phyloP scores from a whole-genome alignment of 2,797 vertebrate genomes.

The Austrolebias charrua region DNA sequence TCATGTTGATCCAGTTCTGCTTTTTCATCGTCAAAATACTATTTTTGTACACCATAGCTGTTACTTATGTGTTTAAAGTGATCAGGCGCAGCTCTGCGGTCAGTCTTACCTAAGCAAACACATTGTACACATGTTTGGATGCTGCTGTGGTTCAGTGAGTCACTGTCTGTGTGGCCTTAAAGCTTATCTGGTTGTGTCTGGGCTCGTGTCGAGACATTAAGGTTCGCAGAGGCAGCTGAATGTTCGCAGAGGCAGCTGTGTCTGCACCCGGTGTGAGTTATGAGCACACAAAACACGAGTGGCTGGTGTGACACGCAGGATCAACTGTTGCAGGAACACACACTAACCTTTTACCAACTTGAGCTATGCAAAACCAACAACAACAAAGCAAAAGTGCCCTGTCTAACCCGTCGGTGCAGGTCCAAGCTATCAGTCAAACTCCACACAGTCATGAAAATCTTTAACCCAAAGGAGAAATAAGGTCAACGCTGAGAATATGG shows the following conservation, averaged over 20 bases:
- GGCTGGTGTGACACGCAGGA: not conserved
- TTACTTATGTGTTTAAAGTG: not conserved
- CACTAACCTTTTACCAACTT: no score
- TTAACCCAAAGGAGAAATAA: not conserved
- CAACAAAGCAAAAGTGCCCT: not conserved
- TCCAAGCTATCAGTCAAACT: not conserved
- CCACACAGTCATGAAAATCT: not conserved
- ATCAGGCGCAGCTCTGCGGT: not conserved
- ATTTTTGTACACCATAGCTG: not conserved
- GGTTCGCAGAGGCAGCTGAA: not conserved
- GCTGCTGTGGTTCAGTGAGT: no score
- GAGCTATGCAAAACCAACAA: not conserved
- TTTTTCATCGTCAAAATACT: not conserved
- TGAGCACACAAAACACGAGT: not conserved
- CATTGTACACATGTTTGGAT: no score
- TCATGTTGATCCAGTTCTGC: not conserved
- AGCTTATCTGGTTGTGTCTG: not conserved
- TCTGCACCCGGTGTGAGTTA: not conserved
- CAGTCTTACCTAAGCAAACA: no score
- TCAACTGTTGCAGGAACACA: not conserved
- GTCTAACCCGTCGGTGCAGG: not conserved
- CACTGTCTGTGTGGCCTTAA: no score
- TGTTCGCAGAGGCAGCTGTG: conserved; percentile 4
- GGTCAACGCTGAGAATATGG: conserved; percentile 1
- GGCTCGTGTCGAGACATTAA: not conserved